Conservation (phyloP, 2,888 invertebrate genomes). For the Plagodis pulveraria region DNA sequence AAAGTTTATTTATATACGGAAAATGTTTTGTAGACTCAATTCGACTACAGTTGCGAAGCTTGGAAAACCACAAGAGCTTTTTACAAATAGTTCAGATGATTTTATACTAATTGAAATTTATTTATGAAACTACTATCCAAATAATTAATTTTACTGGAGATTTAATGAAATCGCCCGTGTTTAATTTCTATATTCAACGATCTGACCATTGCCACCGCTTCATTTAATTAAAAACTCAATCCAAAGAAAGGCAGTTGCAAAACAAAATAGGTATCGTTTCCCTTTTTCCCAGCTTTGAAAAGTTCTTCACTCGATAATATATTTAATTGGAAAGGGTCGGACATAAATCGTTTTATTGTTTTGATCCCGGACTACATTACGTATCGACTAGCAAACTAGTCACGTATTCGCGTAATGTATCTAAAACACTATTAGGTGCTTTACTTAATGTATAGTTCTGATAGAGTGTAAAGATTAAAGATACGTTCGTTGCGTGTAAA, state of each 20-base stretch:
- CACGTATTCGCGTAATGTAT: slow-evolving; percentile 28
- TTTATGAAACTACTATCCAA: too few species aligned
- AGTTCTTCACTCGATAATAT: slow-evolving; percentile 30
- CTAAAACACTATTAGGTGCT: slow-evolving; percentile 23
- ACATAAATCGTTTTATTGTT: slow-evolving; percentile 31
- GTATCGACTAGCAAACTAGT: slow-evolving; percentile 28
- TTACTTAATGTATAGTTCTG: slow-evolving; percentile 29
- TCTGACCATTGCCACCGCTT: slow-evolving; percentile 34
- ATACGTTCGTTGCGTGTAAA: slow-evolving; percentile 29
- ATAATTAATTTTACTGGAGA: background rate
- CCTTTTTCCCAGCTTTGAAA: slow-evolving; percentile 30
- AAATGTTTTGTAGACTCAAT: background rate
- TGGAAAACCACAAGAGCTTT: background rate
- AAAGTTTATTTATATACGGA: slow-evolving; percentile 25
- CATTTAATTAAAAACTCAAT: slow-evolving; percentile 48
- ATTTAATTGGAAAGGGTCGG: slow-evolving; percentile 25
- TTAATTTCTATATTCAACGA: slow-evolving; percentile 39
- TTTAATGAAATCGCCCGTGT: slow-evolving; percentile 33
- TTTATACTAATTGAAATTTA: too few species aligned
- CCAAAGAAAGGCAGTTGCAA: slow-evolving; percentile 34
- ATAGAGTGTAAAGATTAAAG: slow-evolving; percentile 20
- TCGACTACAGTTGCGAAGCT: slow-evolving; percentile 1
- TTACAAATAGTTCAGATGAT: too few species aligned
- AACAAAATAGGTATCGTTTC: slow-evolving; percentile 38
- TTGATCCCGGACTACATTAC: slow-evolving; percentile 29